These are phyloP conservation scores for Diaprepes abbreviatus DNA, from an alignment of 2,888 invertebrate genomes.

Conservation along the genomic window DNA sequence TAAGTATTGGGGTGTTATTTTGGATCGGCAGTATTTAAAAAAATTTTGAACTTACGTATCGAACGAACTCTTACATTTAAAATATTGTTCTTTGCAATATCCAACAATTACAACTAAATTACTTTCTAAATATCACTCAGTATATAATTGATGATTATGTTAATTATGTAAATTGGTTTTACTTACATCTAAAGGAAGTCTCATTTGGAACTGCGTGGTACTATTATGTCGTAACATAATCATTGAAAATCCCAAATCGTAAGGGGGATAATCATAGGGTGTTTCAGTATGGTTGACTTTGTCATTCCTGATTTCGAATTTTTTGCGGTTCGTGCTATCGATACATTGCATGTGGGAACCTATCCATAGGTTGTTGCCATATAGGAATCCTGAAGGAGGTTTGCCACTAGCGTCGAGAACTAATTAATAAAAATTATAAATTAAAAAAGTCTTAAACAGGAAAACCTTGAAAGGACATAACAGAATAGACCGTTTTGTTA, in stretches of 20 bases:
- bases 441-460: no score
- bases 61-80: no score
- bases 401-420: slow-evolving; percentile 73
- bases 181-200: slow-evolving; percentile 66
- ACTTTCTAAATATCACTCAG: no score
- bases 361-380: slow-evolving; percentile 75
- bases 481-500: no score
- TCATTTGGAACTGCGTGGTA: slow-evolving; percentile 65
- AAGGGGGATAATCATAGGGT: slow-evolving; percentile 66
- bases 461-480: no score
- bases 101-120: no score
- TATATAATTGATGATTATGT: no score
- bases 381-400: slow-evolving; percentile 71
- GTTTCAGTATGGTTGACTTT: slow-evolving; percentile 58
- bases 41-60: no score
- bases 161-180: no score
- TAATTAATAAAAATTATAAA: slow-evolving; percentile 48
- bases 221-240: slow-evolving; percentile 67
- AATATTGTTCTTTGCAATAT: no score
- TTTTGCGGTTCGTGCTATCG: slow-evolving; percentile 62
- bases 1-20: no score
- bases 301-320: slow-evolving; percentile 57
- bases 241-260: slow-evolving; percentile 63
- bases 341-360: slow-evolving; percentile 71
- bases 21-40: no score